Evolutionary conservation across 2,113 vertebrate species (phyloP), one percentile per base, ranked within the genome.

Genomic region (Pterocles orientalis): DNA sequence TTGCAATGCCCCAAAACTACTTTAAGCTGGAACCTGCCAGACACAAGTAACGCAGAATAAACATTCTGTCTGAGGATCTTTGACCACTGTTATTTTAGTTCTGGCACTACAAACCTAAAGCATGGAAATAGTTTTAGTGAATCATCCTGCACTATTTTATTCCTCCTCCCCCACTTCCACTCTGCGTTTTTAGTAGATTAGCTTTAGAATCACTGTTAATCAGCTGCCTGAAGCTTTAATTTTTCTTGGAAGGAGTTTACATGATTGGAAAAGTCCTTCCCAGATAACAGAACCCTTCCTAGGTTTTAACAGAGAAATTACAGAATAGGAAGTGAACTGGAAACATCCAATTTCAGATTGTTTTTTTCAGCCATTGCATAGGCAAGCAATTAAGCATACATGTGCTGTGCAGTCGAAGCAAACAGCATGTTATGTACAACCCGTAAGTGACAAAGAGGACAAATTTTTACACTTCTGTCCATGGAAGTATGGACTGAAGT

Each of bases 1-100:
- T 97, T 96, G 58, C 71, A 80, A 54, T 91, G 60, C 8, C 21
- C 15, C 15, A 45, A 25, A 73, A 95, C 43, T 54, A 93, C 79
- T 88, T 95, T 91, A 71, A 90, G 29, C 54, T 75, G 39, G 92
- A 97, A 92, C 68, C 77, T 53, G 89, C 20, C 34, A 93, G 79
- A 93, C 45, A 78, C 21, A 50, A 88, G 28, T 82, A 94, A 95
- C 51, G 92, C 56, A 90, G 69, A 81, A 87, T 86, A 94, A 97
- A 83, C 72, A 75, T 75, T 90, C 28, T 80, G 36, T 82, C 79
- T 96, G 90, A 94, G 31, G 25, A 94, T 92, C 47, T 89, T 87
- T 88, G 61, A 48, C 51, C 58, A 78, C 17, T 83, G 39, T 92
- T 97, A 62, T 89, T 94, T 95, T 88, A 86, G 43, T 90, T 80